Conservation (phyloP, 2,113 vertebrate genomes). For the Xiphophorus couchianus region DNA sequence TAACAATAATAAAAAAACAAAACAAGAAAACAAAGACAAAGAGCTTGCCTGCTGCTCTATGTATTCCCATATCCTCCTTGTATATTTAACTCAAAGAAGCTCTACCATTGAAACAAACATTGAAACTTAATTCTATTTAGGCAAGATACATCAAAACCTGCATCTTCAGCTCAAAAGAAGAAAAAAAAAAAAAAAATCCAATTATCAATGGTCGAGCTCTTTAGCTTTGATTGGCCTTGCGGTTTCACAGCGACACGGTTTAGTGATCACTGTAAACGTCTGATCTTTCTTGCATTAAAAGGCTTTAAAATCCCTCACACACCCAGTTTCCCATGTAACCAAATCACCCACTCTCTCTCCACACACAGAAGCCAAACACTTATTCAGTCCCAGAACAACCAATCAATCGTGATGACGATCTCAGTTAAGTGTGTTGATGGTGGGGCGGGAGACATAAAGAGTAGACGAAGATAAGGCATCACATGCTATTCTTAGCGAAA, state of each 20-base stretch:
- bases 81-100: slow-evolving; percentile 29
- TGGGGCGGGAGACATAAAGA: slow-evolving; percentile 21
- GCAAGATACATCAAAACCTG: slow-evolving; percentile 36
- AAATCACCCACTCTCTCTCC: slow-evolving; percentile 25
- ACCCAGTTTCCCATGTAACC: slow-evolving; percentile 30
- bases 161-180: slow-evolving; percentile 41
- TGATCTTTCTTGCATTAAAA: slow-evolving; percentile 39
- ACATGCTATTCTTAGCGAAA: slow-evolving; percentile 77
- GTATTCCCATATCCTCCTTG: slow-evolving; percentile 2
- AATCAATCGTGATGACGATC: slow-evolving; percentile 57
- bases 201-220: slow-evolving; percentile 34
- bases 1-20: slow-evolving; percentile 18
- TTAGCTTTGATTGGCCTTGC: slow-evolving; percentile 17
- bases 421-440: slow-evolving; percentile 59
- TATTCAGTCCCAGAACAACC: slow-evolving; percentile 63
- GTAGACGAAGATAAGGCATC: slow-evolving; percentile 70
- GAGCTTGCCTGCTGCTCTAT: slow-evolving; percentile 16
- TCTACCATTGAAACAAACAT: slow-evolving; percentile 20
- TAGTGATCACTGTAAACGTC: slow-evolving; percentile 13
- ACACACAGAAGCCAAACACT: slow-evolving; percentile 54
- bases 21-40: slow-evolving; percentile 36
- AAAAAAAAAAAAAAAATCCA: slow-evolving; percentile 18
- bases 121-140: slow-evolving; percentile 18
- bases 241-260: slow-evolving; percentile 9
- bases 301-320: slow-evolving; percentile 53